A percentile compares a stretch with the other conserved stretches of the same genome.
Conservation (phyloP, 1,140 invertebrate genomes). For the Coelopa frigida region DNA sequence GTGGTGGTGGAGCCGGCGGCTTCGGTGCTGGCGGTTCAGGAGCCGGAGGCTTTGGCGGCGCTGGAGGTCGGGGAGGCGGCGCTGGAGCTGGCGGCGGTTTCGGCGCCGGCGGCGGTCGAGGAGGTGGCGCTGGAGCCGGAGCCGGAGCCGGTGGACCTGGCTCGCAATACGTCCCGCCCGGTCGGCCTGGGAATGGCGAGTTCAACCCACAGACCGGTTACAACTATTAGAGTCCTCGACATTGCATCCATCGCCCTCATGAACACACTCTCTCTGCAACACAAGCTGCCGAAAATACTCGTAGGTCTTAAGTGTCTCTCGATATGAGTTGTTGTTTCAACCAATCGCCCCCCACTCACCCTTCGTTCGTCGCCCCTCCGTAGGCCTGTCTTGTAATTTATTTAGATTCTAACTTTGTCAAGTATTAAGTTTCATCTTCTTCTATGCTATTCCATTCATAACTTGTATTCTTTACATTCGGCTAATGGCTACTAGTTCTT, state of each 20-base stretch:
- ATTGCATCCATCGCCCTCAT: slow-evolving; percentile 13
- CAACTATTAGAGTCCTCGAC: slow-evolving; percentile 28
- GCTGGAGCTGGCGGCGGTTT: slow-evolving; percentile 1
- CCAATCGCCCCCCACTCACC: too few species aligned
- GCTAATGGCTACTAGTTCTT: too few species aligned
- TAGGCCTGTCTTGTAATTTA: too few species aligned
- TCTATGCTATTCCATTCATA: too few species aligned
- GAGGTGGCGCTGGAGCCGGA: slow-evolving; percentile 1
- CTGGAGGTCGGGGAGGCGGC: slow-evolving; percentile 1
- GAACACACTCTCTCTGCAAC: slow-evolving; percentile 14
- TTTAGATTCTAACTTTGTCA: too few species aligned
- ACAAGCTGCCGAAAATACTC: slow-evolving; percentile 13
- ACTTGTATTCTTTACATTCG: too few species aligned
- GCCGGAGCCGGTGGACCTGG: slow-evolving; percentile 31
- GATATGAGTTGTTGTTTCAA: too few species aligned
- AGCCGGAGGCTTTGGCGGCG: slow-evolving; percentile 7
- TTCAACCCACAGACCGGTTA: slow-evolving; percentile 42
- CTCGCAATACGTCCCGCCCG: slow-evolving; percentile 19
- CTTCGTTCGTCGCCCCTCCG: too few species aligned
- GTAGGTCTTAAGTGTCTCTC: slow-evolving; percentile 7
- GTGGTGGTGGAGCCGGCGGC: slow-evolving; percentile 31
- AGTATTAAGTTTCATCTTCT: too few species aligned
- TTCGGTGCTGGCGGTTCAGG: slow-evolving; percentile 19
- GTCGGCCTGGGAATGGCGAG: slow-evolving; percentile 35
- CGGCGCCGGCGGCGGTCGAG: background rate